A percentile compares a stretch with the other conserved stretches of the same genome.
phyloP scores from a whole-genome alignment of 2,797 vertebrate species.

The Hypotaenidia philippensis region DNA sequence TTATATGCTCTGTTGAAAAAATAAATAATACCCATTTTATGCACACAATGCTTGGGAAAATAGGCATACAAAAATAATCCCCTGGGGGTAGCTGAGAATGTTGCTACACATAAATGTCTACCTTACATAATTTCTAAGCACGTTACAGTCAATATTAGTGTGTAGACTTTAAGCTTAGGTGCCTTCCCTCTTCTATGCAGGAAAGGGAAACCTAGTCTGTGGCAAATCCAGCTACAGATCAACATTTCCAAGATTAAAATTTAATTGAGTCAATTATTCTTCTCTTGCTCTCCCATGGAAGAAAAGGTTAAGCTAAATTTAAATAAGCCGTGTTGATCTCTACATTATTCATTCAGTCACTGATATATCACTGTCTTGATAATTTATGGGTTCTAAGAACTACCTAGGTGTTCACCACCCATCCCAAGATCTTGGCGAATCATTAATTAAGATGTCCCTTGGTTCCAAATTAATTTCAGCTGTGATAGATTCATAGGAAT shows the following conservation, averaged over 20 bases:
- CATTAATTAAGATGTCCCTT: constrained; percentile 30
- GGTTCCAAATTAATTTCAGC: constrained; percentile 5
- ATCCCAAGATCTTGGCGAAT: background rate
- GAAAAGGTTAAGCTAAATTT: constrained; percentile 82
- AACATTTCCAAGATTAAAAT: constrained; percentile 78
- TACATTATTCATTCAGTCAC: constrained; percentile 76
- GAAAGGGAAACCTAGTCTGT: constrained; percentile 7
- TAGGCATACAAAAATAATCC: background rate
- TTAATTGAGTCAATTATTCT: constrained; percentile 81
- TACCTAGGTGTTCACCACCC: constrained; percentile 31
- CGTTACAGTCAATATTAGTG: constrained; percentile 8
- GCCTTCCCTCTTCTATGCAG: background rate
- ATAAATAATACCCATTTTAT: background rate
- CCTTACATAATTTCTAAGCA: background rate
- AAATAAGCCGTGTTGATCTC: constrained; percentile 76
- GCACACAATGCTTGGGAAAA: background rate
- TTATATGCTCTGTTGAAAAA: background rate
- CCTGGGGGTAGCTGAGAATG: background rate
- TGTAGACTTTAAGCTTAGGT: background rate
- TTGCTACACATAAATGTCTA: background rate
- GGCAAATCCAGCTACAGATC: constrained; percentile 48
- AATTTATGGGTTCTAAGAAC: constrained; percentile 71
- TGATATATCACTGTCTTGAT: constrained; percentile 75
- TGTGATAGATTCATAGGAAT: background rate
- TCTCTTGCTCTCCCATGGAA: constrained; percentile 64